These are phyloP conservation scores for Catocala sponsa DNA, from an alignment of 2,888 invertebrate genomes.

Conservation along the genomic window DNA sequence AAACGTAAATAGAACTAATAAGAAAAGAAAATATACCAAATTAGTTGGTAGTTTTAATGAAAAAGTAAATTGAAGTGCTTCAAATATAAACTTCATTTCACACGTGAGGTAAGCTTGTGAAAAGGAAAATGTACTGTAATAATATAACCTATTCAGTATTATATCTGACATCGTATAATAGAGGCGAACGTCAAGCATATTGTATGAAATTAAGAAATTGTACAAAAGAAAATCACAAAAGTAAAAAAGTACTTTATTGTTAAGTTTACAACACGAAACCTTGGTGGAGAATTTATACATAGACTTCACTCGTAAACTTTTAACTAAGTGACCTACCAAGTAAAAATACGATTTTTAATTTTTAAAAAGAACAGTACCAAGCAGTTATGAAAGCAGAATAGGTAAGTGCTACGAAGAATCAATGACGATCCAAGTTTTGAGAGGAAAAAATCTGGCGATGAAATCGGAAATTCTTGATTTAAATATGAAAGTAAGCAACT, in stretches of 20 bases:
- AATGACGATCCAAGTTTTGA: constrained; percentile 39
- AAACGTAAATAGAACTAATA: constrained; percentile 5
- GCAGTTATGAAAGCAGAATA: constrained; percentile 23
- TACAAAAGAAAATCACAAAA: constrained; percentile 17
- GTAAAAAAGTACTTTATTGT: constrained; percentile 21
- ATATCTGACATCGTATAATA: constrained; percentile 42
- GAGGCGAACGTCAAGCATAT: constrained; percentile 22
- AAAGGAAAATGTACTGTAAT: constrained; percentile 42
- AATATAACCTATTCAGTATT: constrained; percentile 39
- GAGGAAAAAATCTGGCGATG: constrained; percentile 38
- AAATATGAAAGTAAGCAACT: constrained; percentile 44
- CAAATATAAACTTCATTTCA: constrained; percentile 45
- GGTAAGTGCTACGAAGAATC: constrained; percentile 31
- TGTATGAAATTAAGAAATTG: constrained; percentile 14
- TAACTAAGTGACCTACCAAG: constrained; percentile 18
- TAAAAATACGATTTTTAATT: constrained; percentile 24
- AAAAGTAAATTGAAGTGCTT: constrained; percentile 24
- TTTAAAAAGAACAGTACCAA: constrained; percentile 27
- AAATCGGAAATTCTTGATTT: constrained; percentile 44
- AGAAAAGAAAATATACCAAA: constrained; percentile 3
- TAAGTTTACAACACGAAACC: constrained; percentile 26
- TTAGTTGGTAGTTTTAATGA: constrained; percentile 9
- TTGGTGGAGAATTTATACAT: constrained; percentile 25
- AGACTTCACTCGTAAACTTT: constrained; percentile 30
- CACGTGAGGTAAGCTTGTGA: constrained; percentile 35